These are phyloP conservation scores for Euleptes europaea DNA, from an alignment of 2,113 vertebrate genomes.

Conservation along the genomic window DNA sequence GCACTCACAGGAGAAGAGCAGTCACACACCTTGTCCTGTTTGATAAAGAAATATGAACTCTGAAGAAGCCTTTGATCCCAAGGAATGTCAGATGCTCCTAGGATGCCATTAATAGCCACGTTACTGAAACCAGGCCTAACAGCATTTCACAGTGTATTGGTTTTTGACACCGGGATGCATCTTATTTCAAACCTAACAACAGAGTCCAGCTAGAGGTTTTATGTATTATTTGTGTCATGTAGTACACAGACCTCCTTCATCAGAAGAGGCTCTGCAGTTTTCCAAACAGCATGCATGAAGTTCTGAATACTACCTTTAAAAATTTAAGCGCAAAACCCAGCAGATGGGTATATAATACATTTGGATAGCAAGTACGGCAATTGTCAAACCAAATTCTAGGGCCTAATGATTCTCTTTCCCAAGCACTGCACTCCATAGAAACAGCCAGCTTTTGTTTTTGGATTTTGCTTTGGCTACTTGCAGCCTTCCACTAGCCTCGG, in stretches of 20 bases:
- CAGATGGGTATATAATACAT: neutral
- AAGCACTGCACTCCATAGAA: neutral
- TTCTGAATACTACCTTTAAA: neutral
- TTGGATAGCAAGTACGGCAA: neutral
- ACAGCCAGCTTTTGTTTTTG: too few species aligned
- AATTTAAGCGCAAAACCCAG: neutral
- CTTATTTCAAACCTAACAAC: neutral
- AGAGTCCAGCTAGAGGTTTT: neutral
- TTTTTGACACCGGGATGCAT: conserved; percentile 32
- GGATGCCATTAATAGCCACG: conserved; percentile 18
- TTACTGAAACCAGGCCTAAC: conserved; percentile 31
- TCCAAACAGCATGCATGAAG: neutral
- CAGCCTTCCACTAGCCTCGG: too few species aligned
- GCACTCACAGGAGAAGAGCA: conserved; percentile 9
- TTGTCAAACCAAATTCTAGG: neutral
- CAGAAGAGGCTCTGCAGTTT: neutral
- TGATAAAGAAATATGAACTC: conserved; percentile 33
- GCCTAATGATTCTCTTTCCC: neutral
- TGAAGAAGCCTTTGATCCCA: conserved; percentile 15
- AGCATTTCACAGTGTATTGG: conserved; percentile 7
- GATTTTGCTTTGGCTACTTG: too few species aligned
- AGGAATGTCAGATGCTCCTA: neutral
- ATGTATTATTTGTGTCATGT: conserved; percentile 2
- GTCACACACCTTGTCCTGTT: conserved; percentile 29
- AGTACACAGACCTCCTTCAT: neutral